Conservation (phyloP, 2,113 vertebrate genomes). For the Pelvicachromis taeniatus region DNA sequence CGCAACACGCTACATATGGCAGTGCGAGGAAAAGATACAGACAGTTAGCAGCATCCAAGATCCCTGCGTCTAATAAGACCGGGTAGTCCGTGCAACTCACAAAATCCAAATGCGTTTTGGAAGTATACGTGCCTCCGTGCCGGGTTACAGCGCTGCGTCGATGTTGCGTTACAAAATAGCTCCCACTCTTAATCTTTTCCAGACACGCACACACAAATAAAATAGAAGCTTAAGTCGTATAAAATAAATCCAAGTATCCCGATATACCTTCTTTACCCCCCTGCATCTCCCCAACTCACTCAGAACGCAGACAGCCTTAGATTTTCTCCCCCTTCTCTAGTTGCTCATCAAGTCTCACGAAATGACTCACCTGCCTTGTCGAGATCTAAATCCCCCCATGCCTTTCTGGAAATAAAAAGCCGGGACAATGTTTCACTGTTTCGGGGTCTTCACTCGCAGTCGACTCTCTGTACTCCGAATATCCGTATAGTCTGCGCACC, state of each 20-base stretch:
- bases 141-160: background rate
- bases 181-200: background rate
- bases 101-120: slow-evolving; percentile 9
- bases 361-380: slow-evolving; percentile 76
- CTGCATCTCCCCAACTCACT: slow-evolving; percentile 9
- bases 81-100: slow-evolving; percentile 17
- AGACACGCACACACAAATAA: background rate
- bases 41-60: background rate
- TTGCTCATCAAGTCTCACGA: slow-evolving; percentile 26
- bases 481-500: slow-evolving; percentile 42
- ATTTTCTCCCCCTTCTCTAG: background rate
- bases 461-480: slow-evolving; percentile 58
- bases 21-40: background rate
- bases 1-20: background rate
- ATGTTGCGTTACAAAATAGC: background rate
- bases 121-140: slow-evolving; percentile 20
- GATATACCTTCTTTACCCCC: background rate
- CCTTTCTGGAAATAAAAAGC: slow-evolving; percentile 38
- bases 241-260: slow-evolving; percentile 12
- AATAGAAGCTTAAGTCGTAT: background rate
- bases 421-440: slow-evolving; percentile 25
- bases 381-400: slow-evolving; percentile 70
- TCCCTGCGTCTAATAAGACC: background rate
- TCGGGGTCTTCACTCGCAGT: slow-evolving; percentile 45
- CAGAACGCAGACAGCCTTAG: slow-evolving; percentile 1